Evolutionary conservation across 35 echinoderm and acorn worm species (phyloP).

Genomic region (Eucidaris tribuloides): DNA sequence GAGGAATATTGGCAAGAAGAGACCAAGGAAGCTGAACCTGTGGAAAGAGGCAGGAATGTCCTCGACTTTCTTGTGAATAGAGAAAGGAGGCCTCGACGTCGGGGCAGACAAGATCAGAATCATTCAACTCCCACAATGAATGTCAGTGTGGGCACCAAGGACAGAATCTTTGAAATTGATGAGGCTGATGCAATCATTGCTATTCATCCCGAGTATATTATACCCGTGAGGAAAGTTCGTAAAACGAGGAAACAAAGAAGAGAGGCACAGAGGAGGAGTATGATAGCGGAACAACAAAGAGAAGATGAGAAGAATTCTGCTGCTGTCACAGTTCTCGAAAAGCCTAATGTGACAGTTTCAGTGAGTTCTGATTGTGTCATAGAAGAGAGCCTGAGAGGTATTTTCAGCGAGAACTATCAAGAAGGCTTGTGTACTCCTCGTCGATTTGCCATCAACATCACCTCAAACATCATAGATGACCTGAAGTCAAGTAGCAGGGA

Average conservation of each 20-base stretch:
- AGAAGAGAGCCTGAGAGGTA: background rate
- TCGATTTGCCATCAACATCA: slow-evolving; percentile 46
- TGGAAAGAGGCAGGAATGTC: too few species aligned
- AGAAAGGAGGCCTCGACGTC: too few species aligned
- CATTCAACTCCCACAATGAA: background rate
- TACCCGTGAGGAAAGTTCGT: background rate
- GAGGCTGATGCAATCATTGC: background rate
- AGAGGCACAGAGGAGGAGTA: background rate
- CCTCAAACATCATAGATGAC: background rate
- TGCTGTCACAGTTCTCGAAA: background rate
- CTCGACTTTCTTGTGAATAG: too few species aligned
- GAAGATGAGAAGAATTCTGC: background rate
- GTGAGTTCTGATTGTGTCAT: background rate
- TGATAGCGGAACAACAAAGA: background rate
- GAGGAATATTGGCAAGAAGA: too few species aligned
- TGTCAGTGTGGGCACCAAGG: background rate
- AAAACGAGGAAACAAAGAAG: background rate
- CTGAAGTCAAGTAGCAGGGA: background rate
- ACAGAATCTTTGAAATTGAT: background rate
- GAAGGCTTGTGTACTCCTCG: slow-evolving; percentile 25
- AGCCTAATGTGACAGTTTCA: background rate
- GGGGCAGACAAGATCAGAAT: too few species aligned
- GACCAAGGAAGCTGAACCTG: too few species aligned
- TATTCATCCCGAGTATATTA: background rate
- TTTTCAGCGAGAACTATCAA: slow-evolving; percentile 3